These are phyloP conservation scores for Hirtodrosophila duncani DNA, from an alignment of 2,888 invertebrate species.

Conservation along the genomic window DNA sequence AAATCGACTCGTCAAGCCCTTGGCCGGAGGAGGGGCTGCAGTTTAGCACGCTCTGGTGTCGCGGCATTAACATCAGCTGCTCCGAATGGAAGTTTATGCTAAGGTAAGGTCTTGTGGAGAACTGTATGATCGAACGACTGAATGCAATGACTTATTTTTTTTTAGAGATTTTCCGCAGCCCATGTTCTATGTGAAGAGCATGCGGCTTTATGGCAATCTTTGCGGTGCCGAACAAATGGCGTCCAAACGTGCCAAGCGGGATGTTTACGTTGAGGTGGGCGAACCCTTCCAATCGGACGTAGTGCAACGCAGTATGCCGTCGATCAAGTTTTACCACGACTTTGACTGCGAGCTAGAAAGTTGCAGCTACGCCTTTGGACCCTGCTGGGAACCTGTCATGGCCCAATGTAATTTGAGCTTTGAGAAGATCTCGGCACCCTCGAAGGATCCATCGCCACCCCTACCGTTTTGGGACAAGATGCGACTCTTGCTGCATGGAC, in stretches of 20 bases:
- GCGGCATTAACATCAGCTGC: slow-evolving; percentile 89
- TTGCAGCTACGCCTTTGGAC: slow-evolving; percentile 96
- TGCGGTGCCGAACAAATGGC: slow-evolving; percentile 93
- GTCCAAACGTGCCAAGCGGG: slow-evolving; percentile 81
- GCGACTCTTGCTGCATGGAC: slow-evolving; percentile 93
- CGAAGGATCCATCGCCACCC: slow-evolving; percentile 94
- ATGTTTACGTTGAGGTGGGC: slow-evolving; percentile 83
- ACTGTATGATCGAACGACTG: no score
- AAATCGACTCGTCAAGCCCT: slow-evolving; percentile 92
- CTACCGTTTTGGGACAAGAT: slow-evolving; percentile 99
- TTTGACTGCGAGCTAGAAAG: slow-evolving; percentile 94
- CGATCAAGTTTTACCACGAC: slow-evolving; percentile 98
- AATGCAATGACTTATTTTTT: slow-evolving; percentile 1
- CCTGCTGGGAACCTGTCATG: slow-evolving; percentile 97
- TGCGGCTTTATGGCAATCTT: slow-evolving; percentile 93
- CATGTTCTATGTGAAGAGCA: slow-evolving; percentile 88
- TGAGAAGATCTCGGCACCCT: slow-evolving; percentile 91
- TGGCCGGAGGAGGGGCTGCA: slow-evolving; percentile 94
- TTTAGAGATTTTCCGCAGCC: slow-evolving; percentile 95
- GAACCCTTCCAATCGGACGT: slow-evolving; percentile 89
- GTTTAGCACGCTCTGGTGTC: slow-evolving; percentile 95
- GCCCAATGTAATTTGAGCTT: slow-evolving; percentile 82
- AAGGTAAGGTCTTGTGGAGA: slow-evolving; percentile 61
- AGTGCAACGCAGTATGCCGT: slow-evolving; percentile 95
- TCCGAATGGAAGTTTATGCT: slow-evolving; percentile 92